A percentile compares a stretch with the other conserved stretches of the same genome.
These are phyloP conservation scores for Caenorhabditis sp. DNA, from an alignment of 2,888 invertebrate species.

Conservation along the genomic window DNA sequence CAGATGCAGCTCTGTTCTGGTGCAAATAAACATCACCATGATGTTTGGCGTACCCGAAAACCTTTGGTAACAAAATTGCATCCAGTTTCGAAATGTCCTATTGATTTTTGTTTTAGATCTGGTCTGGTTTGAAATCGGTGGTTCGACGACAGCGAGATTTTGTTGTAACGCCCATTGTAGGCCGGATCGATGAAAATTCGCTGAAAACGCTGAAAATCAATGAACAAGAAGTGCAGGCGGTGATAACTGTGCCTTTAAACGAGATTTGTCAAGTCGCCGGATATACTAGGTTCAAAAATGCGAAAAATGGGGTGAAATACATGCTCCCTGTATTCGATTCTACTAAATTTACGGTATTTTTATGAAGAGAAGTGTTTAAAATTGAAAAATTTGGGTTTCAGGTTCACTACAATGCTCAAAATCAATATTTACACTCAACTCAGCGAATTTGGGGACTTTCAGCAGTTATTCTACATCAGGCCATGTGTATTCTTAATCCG, in stretches of 20 bases:
- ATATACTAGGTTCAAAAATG: slow-evolving; percentile 45
- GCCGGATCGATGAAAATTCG: slow-evolving; percentile 24
- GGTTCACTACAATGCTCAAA: slow-evolving; percentile 30
- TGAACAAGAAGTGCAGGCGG: slow-evolving; percentile 44
- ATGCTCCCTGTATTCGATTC: slow-evolving; percentile 50
- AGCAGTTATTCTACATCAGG: slow-evolving; percentile 54
- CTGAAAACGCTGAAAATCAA: slow-evolving; percentile 30
- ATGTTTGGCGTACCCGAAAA: too few relatives aligned
- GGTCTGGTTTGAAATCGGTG: slow-evolving; percentile 51
- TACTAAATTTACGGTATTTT: slow-evolving; percentile 28
- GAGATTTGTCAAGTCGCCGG: slow-evolving; percentile 40
- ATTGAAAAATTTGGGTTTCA: slow-evolving; percentile 7
- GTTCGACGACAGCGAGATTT: slow-evolving; percentile 40
- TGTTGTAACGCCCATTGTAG: slow-evolving; percentile 53
- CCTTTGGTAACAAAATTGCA: too few relatives aligned
- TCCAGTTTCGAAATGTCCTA: neutral
- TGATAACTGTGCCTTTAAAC: slow-evolving; percentile 52
- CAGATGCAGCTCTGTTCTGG: too few relatives aligned
- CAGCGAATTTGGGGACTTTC: slow-evolving; percentile 61
- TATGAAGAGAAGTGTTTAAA: neutral
- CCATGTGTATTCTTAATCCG: slow-evolving; percentile 45
- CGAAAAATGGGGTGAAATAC: slow-evolving; percentile 26
- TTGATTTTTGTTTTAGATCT: slow-evolving; percentile 11
- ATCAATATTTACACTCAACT: slow-evolving; percentile 31
- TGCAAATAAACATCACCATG: too few relatives aligned